A percentile compares a stretch with the other conserved stretches of the same genome.
These are phyloP conservation scores for Torymus aiolomorphi DNA, from an alignment of 2,888 invertebrate genomes.

Conservation along the genomic window DNA sequence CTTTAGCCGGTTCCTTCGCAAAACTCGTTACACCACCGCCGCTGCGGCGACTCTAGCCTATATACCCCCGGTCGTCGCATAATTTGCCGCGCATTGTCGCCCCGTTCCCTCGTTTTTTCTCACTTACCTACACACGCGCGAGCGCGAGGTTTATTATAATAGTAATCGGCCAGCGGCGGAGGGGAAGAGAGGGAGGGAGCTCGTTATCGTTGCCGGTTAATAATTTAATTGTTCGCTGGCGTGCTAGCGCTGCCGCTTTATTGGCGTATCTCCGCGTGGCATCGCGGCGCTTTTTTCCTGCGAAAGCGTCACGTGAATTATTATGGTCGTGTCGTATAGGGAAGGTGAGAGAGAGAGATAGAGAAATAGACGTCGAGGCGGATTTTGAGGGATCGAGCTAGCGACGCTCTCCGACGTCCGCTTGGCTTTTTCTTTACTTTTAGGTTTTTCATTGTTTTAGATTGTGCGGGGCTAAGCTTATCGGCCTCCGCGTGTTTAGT, in stretches of 20 bases:
- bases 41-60: background rate
- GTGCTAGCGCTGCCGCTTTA: constrained; percentile 68
- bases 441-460: too few relatives aligned
- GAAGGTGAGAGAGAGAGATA: too few relatives aligned
- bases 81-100: constrained; percentile 36
- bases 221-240: constrained; percentile 75
- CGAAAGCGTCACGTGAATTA: too few relatives aligned
- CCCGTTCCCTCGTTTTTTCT: background rate
- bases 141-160: constrained; percentile 62
- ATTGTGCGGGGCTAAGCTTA: too few relatives aligned
- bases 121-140: background rate
- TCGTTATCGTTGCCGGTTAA: constrained; percentile 74
- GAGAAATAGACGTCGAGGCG: too few relatives aligned
- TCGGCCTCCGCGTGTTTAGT: too few relatives aligned
- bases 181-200: constrained; percentile 32
- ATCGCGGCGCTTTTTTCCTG: constrained; percentile 62
- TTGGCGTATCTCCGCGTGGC: constrained; percentile 71
- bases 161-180: constrained; percentile 68
- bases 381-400: too few relatives aligned
- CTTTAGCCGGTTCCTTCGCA: constrained; percentile 54
- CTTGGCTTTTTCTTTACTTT: too few relatives aligned
- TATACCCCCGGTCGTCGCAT: constrained; percentile 23
- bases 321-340: too few relatives aligned
- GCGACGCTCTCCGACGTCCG: too few relatives aligned
- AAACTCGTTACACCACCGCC: constrained; percentile 52